Evolutionary conservation across 2,888 invertebrate genomes (phyloP).

Genomic region (Morpho deidamia): DNA sequence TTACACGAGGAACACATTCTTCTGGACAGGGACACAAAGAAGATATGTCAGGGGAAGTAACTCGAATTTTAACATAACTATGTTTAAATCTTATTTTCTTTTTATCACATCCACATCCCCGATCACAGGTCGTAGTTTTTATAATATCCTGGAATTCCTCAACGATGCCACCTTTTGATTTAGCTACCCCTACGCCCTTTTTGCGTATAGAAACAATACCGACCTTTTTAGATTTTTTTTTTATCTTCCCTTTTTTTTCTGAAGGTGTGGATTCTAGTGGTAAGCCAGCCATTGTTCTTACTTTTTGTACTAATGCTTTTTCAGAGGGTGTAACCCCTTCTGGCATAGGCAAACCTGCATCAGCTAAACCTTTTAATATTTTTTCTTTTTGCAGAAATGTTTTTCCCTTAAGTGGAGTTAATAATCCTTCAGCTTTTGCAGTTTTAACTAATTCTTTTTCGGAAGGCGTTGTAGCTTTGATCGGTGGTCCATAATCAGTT

Average conservation of each 20-base stretch:
- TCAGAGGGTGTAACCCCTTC: slow-evolving; percentile 42
- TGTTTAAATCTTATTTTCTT: slow-evolving; percentile 61
- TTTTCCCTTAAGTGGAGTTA: slow-evolving; percentile 28
- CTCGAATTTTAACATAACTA: slow-evolving; percentile 56
- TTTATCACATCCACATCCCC: slow-evolving; percentile 54
- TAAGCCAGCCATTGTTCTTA: slow-evolving; percentile 31
- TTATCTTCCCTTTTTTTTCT: slow-evolving; percentile 36
- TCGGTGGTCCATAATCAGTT: slow-evolving; percentile 7
- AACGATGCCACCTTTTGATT: slow-evolving; percentile 31
- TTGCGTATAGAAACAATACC: slow-evolving; percentile 24
- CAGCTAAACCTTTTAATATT: slow-evolving; percentile 38
- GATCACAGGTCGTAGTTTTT: slow-evolving; percentile 52
- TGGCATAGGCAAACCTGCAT: slow-evolving; percentile 43
- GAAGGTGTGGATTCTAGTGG: slow-evolving; percentile 36
- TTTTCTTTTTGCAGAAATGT: slow-evolving; percentile 35
- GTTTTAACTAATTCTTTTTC: slow-evolving; percentile 22
- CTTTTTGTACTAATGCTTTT: slow-evolving; percentile 37
- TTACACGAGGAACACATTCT: slow-evolving; percentile 51
- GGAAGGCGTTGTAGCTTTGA: slow-evolving; percentile 7
- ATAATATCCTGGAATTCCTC: slow-evolving; percentile 46
- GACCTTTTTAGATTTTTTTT: slow-evolving; percentile 36
- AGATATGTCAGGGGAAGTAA: slow-evolving; percentile 57
- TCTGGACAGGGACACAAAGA: slow-evolving; percentile 51
- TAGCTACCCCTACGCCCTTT: slow-evolving; percentile 18
- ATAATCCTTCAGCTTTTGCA: slow-evolving; percentile 17